These are phyloP conservation scores for Solea solea DNA, from an alignment of 2,113 vertebrate species.

Conservation along the genomic window DNA sequence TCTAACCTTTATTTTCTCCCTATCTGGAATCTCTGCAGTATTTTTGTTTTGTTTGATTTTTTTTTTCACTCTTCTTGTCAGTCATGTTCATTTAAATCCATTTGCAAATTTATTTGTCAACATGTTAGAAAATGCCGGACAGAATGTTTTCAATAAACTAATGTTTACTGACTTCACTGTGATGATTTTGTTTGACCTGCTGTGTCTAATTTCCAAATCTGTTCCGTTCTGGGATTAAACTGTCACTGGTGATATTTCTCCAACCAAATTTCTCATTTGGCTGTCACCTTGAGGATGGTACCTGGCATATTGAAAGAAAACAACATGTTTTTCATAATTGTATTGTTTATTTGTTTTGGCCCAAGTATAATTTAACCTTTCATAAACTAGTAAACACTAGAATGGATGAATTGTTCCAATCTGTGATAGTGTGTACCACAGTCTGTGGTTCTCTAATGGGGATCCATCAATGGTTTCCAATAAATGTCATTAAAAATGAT, in stretches of 20 bases:
- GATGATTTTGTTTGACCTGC: slow-evolving; percentile 17
- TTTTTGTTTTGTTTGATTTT: slow-evolving; percentile 3
- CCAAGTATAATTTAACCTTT: no score
- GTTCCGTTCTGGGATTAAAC: not conserved
- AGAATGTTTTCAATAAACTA: slow-evolving; percentile 81
- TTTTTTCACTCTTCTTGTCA: slow-evolving; percentile 30
- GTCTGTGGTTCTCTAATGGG: no score
- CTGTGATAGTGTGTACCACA: no score
- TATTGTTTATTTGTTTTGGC: no score
- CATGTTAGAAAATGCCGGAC: slow-evolving; percentile 71
- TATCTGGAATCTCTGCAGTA: slow-evolving; percentile 24
- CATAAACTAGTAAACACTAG: no score
- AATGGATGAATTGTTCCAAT: no score
- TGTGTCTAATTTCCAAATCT: not conserved
- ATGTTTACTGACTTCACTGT: slow-evolving; percentile 63
- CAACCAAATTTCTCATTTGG: no score
- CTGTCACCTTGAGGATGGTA: no score
- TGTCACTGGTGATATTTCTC: not conserved
- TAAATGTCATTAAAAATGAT: no score
- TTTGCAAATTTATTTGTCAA: slow-evolving; percentile 66
- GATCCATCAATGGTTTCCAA: no score
- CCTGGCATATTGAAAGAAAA: no score
- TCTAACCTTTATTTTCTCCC: slow-evolving; percentile 41
- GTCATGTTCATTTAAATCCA: slow-evolving; percentile 38
- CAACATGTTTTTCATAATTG: no score